These are phyloP conservation scores for Andrena flavipes DNA, from an alignment of 2,888 invertebrate species.

Conservation along the genomic window DNA sequence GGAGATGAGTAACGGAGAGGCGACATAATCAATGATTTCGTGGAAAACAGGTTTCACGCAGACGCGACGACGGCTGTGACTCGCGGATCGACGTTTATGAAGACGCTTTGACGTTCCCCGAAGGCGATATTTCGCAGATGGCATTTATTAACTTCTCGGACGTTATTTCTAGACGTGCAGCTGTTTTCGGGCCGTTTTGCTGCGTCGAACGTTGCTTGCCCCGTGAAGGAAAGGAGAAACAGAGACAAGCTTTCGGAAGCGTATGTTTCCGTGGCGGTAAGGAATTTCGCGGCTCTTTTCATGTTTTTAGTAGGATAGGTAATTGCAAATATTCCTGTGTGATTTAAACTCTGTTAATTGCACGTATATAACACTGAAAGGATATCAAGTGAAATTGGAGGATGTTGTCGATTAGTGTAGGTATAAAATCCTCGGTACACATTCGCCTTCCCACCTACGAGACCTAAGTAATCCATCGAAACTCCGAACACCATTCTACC, in stretches of 20 bases:
- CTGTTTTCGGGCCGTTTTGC: constrained; percentile 32
- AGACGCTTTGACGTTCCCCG: constrained; percentile 50
- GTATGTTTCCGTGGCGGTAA: neutral
- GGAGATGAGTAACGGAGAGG: constrained; percentile 42
- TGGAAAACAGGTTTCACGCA: constrained; percentile 54
- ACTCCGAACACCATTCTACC: too few relatives aligned
- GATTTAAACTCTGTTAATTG: neutral
- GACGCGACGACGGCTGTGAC: constrained; percentile 7
- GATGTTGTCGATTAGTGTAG: too few relatives aligned
- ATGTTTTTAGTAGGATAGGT: neutral
- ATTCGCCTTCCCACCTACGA: too few relatives aligned
- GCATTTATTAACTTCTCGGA: constrained; percentile 57
- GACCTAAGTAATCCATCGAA: too few relatives aligned
- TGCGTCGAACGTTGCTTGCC: neutral
- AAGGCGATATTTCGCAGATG: constrained; percentile 58
- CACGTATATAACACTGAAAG: neutral
- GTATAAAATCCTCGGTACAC: too few relatives aligned
- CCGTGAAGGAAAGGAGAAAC: neutral
- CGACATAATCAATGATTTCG: constrained; percentile 45
- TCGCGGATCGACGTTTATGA: constrained; percentile 51
- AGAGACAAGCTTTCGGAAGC: neutral
- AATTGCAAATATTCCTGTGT: neutral
- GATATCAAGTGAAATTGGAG: too few relatives aligned
- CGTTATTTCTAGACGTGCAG: constrained; percentile 56
- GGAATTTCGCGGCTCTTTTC: neutral